phyloP scores from a whole-genome alignment of 37 sponge, comb jelly and placozoan species.

The Spongilla lacustris region DNA sequence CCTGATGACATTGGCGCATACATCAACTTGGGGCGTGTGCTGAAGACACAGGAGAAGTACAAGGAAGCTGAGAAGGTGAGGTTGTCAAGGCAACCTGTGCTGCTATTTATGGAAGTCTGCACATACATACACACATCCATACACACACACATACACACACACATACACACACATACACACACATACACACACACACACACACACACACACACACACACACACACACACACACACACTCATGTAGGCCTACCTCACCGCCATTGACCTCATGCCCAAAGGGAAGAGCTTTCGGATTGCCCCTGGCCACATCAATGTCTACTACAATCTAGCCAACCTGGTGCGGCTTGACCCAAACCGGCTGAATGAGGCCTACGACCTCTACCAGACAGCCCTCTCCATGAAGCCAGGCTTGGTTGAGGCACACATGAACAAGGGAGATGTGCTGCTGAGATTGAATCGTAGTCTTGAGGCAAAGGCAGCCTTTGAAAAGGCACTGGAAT shows the following conservation, averaged over 20 bases:
- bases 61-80: slow-evolving; percentile 72
- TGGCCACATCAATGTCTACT: slow-evolving; percentile 84
- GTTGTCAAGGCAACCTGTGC: not conserved
- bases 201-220: slow-evolving; percentile 9
- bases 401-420: slow-evolving; percentile 66
- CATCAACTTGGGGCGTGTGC: slow-evolving; percentile 79
- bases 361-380: slow-evolving; percentile 74
- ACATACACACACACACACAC: slow-evolving; percentile 5
- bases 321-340: slow-evolving; percentile 84
- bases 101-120: no score
- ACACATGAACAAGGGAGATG: slow-evolving; percentile 66
- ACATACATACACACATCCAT: slow-evolving; percentile 6
- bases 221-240: not conserved
- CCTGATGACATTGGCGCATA: slow-evolving; percentile 85
- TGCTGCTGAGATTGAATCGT: slow-evolving; percentile 56
- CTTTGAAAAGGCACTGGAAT: slow-evolving; percentile 28
- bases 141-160: slow-evolving; percentile 7
- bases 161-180: slow-evolving; percentile 14
- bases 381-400: slow-evolving; percentile 69
- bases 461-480: slow-evolving; percentile 24
- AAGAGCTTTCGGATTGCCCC: slow-evolving; percentile 80
- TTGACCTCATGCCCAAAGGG: slow-evolving; percentile 78
- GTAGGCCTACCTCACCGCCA: slow-evolving; percentile 70
- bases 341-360: slow-evolving; percentile 42
- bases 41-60: slow-evolving; percentile 62